Evolutionary conservation across 2,888 invertebrate species (phyloP), one percentile per base, ranked within the genome.

Genomic region (Dyspetes luteomarginatus): DNA sequence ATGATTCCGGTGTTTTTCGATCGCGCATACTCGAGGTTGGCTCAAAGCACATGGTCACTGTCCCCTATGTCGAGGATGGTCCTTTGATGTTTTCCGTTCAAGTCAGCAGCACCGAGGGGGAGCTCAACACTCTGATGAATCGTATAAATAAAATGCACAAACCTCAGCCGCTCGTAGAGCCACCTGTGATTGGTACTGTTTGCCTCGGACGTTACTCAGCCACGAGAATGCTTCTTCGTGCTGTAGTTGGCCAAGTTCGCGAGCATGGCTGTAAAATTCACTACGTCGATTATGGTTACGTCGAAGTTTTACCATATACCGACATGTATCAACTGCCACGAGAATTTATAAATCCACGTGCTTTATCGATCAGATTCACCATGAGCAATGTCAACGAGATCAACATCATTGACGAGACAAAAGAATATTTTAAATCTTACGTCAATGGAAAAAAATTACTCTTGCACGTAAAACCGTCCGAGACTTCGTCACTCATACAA

Each of bases 241-340:
- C 96, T 36, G 95, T 97, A 43, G 95, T 97, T 1, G 96, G 95
- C 91, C 95, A 94, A 85, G 94, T 96, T 52, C 95, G 95, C 43
- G 95, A 95, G 78, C 94, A 95, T 19, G 94, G 95, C 65, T 96
- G 95, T 89, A 96, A 96, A 91, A 93, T 97, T 3, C 96, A 95
- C 88, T 97, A 96, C 90, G 96, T 97, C 30, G 97, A 97, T 91
- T 97, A 95, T 90, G 97, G 97, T 28, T 96, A 96, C 88, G 95
- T 95, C 4, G 97, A 96, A 92, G 92, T 95, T 87, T 94, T 96
- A 9, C 93, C 95, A 0, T 94, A 95, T 82, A 94, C 94, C 83
- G 94, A 96, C 85, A 94, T 97, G 62, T 97, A 94, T 90, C 95
- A 96, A 89, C 95, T 97, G 84, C 96, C 97, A 0, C 93, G 95